A percentile compares a stretch with the other conserved stretches of the same genome.
Conservation (phyloP, 2,113 vertebrate species). For the cattle (Bos taurus) region DNA sequence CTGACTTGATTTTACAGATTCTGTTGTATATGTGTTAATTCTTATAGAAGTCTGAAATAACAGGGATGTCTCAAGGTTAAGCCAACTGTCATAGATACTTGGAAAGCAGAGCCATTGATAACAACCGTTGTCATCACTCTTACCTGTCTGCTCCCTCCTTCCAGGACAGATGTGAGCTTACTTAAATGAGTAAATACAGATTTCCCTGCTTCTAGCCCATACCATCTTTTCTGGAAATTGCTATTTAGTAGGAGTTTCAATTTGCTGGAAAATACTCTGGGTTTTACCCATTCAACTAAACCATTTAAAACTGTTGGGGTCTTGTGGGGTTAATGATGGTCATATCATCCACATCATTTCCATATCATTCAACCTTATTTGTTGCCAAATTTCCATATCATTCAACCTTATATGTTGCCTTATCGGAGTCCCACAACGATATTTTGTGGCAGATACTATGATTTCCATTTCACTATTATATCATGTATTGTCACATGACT, state of each 20-base stretch:
- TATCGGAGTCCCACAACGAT: neutral
- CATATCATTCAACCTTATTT: neutral
- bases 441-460: neutral
- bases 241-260: neutral
- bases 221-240: neutral
- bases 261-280: neutral
- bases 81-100: rapidly evolving
- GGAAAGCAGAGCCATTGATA: neutral
- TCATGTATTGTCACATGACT: rapidly evolving
- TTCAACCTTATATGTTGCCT: neutral
- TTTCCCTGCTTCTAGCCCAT: neutral
- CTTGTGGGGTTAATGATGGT: neutral
- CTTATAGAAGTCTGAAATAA: neutral
- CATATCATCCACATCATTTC: neutral
- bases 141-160: neutral
- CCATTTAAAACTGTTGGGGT: neutral
- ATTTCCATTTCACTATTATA: neutral
- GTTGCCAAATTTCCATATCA: neutral
- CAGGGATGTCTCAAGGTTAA: neutral
- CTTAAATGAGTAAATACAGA: neutral
- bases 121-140: rapidly evolving
- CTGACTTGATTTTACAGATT: neutral
- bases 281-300: neutral
- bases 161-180: neutral
- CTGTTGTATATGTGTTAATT: neutral